Percentiles rank a stretch among this genome's conserved stretches.
phyloP scores from a whole-genome alignment of 2,888 invertebrate genomes.

The Cantharis rufa region DNA sequence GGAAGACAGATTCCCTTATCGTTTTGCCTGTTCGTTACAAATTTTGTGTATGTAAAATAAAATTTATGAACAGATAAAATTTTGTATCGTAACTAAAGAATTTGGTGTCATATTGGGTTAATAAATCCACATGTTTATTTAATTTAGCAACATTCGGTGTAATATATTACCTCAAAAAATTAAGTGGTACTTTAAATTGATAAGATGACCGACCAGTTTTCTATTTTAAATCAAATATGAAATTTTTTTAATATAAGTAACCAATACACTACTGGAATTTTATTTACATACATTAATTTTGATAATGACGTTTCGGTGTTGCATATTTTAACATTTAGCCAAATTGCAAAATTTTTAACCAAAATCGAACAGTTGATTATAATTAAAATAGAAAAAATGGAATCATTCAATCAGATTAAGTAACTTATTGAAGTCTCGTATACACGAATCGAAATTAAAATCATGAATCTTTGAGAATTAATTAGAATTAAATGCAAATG shows the following conservation, averaged over 20 bases:
- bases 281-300: not conserved
- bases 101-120: not conserved
- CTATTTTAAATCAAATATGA: not conserved
- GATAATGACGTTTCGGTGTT: not conserved
- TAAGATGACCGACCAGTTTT: not conserved
- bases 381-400: not conserved
- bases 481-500: constrained; percentile 13
- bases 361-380: not conserved
- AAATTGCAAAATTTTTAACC: not conserved
- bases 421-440: not conserved
- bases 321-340: not conserved
- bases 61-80: not conserved
- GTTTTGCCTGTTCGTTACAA: not conserved
- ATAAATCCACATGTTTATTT: not conserved
- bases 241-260: not conserved
- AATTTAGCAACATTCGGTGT: not conserved
- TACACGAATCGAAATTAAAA: not conserved
- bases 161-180: not conserved
- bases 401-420: not conserved
- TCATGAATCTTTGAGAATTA: not conserved
- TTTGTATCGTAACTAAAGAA: not conserved
- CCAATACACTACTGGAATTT: not conserved
- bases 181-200: not conserved
- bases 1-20: not conserved
- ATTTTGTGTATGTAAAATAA: not conserved